Conservation (phyloP, 2,113 vertebrate genomes). For the Phalacrocorax carbo region DNA sequence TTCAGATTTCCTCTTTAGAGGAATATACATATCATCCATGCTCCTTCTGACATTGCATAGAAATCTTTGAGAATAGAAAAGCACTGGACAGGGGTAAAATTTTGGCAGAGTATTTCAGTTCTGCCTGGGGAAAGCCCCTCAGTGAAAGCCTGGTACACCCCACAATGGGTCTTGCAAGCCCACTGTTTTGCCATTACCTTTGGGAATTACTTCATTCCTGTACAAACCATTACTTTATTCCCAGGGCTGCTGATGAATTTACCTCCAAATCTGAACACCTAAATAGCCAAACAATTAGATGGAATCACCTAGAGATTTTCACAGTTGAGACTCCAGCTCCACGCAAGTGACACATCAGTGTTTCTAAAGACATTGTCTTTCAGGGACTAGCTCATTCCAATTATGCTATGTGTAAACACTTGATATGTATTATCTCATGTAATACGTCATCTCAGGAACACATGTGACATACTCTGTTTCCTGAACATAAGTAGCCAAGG, state of each 20-base stretch:
- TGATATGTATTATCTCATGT: background rate
- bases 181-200: fast-evolving
- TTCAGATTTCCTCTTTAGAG: background rate
- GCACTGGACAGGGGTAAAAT: background rate
- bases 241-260: background rate
- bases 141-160: background rate
- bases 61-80: background rate
- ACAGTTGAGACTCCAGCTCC: background rate
- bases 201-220: background rate
- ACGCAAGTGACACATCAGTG: background rate
- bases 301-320: background rate
- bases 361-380: background rate
- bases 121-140: background rate
- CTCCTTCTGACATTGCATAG: background rate
- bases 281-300: background rate
- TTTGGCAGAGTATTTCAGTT: background rate
- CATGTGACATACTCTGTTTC: background rate
- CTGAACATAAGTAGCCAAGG: background rate
- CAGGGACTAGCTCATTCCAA: background rate
- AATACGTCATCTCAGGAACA: background rate
- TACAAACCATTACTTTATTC: background rate
- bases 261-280: background rate
- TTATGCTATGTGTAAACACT: background rate
- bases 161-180: background rate
- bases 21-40: background rate